Evolutionary conservation across 1,140 invertebrate species (phyloP).

Genomic region (Neuroterus valhalla): DNA sequence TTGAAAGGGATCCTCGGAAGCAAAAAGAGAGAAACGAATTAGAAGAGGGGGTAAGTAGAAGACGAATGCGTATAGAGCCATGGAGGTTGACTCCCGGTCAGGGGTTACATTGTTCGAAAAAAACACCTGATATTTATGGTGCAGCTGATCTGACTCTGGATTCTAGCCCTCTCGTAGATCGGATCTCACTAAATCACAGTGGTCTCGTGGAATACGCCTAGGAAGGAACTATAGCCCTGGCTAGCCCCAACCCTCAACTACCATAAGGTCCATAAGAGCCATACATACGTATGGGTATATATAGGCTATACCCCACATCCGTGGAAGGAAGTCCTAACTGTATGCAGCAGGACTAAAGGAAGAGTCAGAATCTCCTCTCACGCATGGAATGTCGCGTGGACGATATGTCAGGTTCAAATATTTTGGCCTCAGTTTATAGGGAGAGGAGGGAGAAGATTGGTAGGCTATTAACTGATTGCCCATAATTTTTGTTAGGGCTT

Average conservation of each 20-base stretch:
- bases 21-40: slow-evolving; percentile 37
- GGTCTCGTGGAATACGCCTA: slow-evolving; percentile 61
- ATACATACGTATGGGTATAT: not conserved
- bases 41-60: slow-evolving; percentile 54
- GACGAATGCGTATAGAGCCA: slow-evolving; percentile 54
- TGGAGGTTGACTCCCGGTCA: slow-evolving; percentile 55
- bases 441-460: slow-evolving; percentile 13
- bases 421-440: too few species aligned
- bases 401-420: not conserved
- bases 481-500: slow-evolving; percentile 38
- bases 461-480: slow-evolving; percentile 44
- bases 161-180: slow-evolving; percentile 59
- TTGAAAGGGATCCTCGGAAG: slow-evolving; percentile 55
- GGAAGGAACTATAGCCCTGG: slow-evolving; percentile 60
- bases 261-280: not conserved
- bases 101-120: slow-evolving; percentile 59
- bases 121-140: slow-evolving; percentile 71
- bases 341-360: too few species aligned
- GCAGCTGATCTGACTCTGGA: slow-evolving; percentile 63
- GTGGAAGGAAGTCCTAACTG: too few species aligned
- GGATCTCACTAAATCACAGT: slow-evolving; percentile 69
- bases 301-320: not conserved
- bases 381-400: not conserved
- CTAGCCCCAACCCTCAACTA: slow-evolving; percentile 37
- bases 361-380: too few species aligned